phyloP scores from a whole-genome alignment of 2,113 vertebrate genomes.

The Onychorhynchus coronatus region DNA sequence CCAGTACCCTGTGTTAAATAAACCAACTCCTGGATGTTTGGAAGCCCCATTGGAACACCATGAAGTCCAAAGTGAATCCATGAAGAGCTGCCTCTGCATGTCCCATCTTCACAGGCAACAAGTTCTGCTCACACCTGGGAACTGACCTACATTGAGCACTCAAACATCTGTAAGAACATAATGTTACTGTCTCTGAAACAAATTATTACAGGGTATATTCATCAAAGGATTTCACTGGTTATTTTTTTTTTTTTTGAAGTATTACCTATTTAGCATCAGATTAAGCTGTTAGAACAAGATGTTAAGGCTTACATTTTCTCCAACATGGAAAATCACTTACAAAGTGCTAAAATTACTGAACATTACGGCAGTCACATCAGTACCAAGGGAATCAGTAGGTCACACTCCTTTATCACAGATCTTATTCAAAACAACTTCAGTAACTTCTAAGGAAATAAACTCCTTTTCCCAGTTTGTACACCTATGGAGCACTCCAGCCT shows the following conservation, averaged over 20 bases:
- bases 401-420: not conserved
- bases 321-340: not conserved
- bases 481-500: not conserved
- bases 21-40: not conserved
- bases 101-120: not conserved
- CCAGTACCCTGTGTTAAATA: not conserved
- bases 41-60: not conserved
- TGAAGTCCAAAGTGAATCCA: not conserved
- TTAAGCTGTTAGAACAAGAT: not conserved
- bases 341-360: not conserved
- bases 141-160: not conserved
- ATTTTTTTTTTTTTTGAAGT: not conserved
- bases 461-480: not conserved
- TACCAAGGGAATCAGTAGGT: not conserved
- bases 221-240: not conserved
- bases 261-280: not conserved
- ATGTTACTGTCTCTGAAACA: not conserved
- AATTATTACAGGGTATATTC: not conserved
- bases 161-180: not conserved
- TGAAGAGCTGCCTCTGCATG: not conserved
- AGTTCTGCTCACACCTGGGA: not conserved
- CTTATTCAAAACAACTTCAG: not conserved
- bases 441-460: not conserved
- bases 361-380: not conserved
- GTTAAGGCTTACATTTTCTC: not conserved